These are phyloP conservation scores for Sebastes umbrosus DNA, from an alignment of 2,797 vertebrate species.

Conservation along the genomic window DNA sequence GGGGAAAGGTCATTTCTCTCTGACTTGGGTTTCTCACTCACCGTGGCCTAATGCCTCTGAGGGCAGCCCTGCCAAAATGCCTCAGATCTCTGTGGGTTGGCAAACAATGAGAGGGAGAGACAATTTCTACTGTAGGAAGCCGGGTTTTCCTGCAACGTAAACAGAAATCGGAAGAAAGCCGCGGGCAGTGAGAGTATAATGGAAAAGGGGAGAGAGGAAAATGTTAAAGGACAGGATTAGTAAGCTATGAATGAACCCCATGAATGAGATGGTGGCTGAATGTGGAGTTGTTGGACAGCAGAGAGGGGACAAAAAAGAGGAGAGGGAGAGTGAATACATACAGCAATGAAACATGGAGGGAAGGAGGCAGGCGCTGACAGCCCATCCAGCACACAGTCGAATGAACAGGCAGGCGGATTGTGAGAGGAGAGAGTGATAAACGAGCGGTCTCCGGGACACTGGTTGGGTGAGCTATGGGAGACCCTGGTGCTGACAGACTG, in stretches of 20 bases:
- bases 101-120: conserved; percentile 14
- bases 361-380: neutral
- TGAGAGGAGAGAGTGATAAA: conserved; percentile 43
- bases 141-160: neutral
- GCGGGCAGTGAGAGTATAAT: neutral
- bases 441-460: conserved; percentile 6
- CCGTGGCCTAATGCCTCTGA: conserved; percentile 25
- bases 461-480: conserved; percentile 25
- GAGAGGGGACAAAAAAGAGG: neutral
- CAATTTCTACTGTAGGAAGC: neutral
- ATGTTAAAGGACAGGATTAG: neutral
- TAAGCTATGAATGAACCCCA: neutral
- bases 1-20: conserved; percentile 56
- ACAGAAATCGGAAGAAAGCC: neutral
- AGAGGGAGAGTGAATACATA: neutral
- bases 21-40: conserved; percentile 50
- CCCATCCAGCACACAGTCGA: neutral
- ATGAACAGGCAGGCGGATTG: neutral
- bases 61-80: conserved; percentile 33
- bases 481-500: conserved; percentile 33
- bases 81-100: conserved; percentile 22
- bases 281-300: neutral
- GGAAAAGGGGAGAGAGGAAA: neutral
- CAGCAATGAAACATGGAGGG: conserved; percentile 11
- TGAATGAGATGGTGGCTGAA: neutral